A percentile compares a stretch with the other conserved stretches of the same genome.
These are phyloP conservation scores for Drosophila limbata DNA, from an alignment of 2,888 invertebrate genomes.

Conservation along the genomic window DNA sequence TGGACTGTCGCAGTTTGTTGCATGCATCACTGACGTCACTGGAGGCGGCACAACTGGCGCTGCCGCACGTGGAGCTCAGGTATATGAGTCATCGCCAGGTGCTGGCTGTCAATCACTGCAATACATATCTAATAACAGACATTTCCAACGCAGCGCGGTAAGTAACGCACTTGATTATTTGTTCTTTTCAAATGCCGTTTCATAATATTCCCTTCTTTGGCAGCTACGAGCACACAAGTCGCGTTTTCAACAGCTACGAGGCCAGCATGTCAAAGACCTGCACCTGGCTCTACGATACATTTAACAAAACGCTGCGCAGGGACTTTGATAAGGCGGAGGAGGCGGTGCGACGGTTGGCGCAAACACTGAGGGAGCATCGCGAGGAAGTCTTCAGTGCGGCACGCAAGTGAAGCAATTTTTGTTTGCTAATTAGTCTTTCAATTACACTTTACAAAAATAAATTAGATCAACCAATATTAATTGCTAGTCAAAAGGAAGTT, in stretches of 20 bases:
- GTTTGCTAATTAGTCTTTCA: slow-evolving; percentile 2
- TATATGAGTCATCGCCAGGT: slow-evolving; percentile 83
- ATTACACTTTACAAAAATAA: slow-evolving; percentile 7
- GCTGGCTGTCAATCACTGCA: slow-evolving; percentile 83
- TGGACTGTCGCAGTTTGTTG: slow-evolving; percentile 82
- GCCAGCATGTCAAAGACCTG: slow-evolving; percentile 82
- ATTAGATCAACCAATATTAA: not conserved
- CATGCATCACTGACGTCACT: slow-evolving; percentile 83
- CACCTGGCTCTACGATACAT: slow-evolving; percentile 84
- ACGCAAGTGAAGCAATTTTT: slow-evolving; percentile 64
- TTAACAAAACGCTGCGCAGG: slow-evolving; percentile 81
- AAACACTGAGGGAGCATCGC: slow-evolving; percentile 82
- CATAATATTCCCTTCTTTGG: too few species aligned
- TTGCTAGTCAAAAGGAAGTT: not conserved
- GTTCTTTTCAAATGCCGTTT: not conserved
- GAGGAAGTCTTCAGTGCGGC: slow-evolving; percentile 81
- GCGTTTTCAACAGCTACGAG: slow-evolving; percentile 82
- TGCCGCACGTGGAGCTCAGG: slow-evolving; percentile 84
- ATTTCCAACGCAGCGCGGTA: slow-evolving; percentile 83
- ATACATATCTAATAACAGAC: slow-evolving; percentile 84
- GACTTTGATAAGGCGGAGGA: slow-evolving; percentile 84
- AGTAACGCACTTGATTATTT: not conserved
- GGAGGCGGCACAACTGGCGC: slow-evolving; percentile 83
- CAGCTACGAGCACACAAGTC: slow-evolving; percentile 83
- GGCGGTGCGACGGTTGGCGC: slow-evolving; percentile 75